A percentile compares a stretch with the other conserved stretches of the same genome.
Evolutionary conservation across 2,888 invertebrate species (phyloP).

Genomic region (Malacosoma neustria): DNA sequence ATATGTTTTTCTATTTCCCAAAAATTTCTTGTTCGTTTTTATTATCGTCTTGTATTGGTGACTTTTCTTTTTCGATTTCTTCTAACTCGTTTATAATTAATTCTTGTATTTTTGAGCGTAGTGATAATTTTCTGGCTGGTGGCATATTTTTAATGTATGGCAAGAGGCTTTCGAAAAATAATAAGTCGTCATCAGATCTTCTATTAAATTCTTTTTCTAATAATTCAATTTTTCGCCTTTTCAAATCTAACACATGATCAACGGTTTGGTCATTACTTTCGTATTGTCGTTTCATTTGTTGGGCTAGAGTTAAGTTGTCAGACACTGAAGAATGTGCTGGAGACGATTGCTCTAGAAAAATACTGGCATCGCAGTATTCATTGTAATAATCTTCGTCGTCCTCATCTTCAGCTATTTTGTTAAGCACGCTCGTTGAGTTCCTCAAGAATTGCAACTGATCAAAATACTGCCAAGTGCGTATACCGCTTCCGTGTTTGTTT

Average conservation of each 20-base stretch:
- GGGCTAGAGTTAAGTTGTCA: not conserved
- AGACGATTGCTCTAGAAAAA: not conserved
- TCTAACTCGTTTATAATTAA: conserved; percentile 20
- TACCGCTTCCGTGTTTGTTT: not conserved
- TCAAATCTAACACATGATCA: not conserved
- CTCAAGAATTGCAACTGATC: conserved; percentile 1
- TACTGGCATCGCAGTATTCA: not conserved
- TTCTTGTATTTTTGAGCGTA: conserved; percentile 21
- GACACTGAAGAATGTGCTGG: conserved; percentile 2
- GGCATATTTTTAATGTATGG: conserved; percentile 20
- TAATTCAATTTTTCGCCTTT: conserved; percentile 2
- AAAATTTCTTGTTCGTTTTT: too few species aligned
- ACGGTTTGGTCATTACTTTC: not conserved
- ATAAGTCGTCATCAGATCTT: conserved; percentile 9
- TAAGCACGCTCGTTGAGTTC: not conserved
- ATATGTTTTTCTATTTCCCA: too few species aligned
- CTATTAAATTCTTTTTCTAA: conserved; percentile 2
- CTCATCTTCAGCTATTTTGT: not conserved
- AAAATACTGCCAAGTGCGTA: conserved; percentile 2
- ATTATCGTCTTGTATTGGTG: too few species aligned
- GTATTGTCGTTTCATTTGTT: conserved; percentile 1
- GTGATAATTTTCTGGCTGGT: conserved; percentile 16
- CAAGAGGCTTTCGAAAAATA: conserved; percentile 22
- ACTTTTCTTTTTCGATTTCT: conserved; percentile 7
- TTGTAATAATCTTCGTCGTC: not conserved